phyloP scores from a whole-genome alignment of 2,113 vertebrate species.

The Bubo scandiacus region DNA sequence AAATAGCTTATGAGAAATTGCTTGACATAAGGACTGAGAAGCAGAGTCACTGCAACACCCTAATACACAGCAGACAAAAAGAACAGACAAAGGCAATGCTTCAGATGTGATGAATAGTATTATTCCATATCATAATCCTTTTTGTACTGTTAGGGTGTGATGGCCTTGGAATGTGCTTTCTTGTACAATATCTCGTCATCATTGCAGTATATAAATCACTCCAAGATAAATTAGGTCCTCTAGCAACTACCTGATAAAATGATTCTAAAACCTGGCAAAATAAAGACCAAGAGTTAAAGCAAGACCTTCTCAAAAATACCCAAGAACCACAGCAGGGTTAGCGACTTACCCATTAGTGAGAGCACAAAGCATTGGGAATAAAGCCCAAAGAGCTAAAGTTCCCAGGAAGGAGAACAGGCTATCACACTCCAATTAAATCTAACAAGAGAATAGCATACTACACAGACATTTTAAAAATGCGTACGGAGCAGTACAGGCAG shows the following conservation, averaged over 20 bases:
- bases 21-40: neutral
- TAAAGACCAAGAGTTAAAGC: neutral
- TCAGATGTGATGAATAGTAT: no score
- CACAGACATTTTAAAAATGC: neutral
- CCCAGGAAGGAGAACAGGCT: neutral
- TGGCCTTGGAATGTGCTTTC: no score
- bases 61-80: neutral
- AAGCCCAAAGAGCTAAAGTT: neutral
- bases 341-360: neutral
- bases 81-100: neutral
- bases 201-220: neutral
- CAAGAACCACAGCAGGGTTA: neutral
- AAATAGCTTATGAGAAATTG: neutral
- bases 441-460: neutral
- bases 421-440: neutral
- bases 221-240: neutral
- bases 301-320: neutral
- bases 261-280: neutral
- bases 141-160: no score
- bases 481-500: neutral
- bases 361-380: neutral
- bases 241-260: neutral
- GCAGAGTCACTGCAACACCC: neutral
- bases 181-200: no score
- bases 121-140: no score